These are phyloP conservation scores for Apoderus coryli DNA, from an alignment of 2,888 invertebrate species.

Conservation along the genomic window DNA sequence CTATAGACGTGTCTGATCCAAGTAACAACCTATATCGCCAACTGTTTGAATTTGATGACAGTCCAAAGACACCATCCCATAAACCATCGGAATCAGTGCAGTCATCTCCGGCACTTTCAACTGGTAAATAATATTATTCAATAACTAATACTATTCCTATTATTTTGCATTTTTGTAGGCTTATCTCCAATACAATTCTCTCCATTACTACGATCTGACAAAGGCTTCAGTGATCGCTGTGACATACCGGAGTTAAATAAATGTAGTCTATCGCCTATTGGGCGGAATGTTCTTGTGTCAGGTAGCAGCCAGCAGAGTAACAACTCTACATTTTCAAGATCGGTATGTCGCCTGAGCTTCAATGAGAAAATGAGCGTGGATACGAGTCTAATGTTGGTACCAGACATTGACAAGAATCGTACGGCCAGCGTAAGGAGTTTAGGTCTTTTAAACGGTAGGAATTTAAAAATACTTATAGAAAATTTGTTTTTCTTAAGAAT, in stretches of 20 bases:
- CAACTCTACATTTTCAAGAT: constrained; percentile 35
- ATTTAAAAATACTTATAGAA: no score
- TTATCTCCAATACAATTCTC: constrained; percentile 24
- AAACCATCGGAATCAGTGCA: constrained; percentile 14
- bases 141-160: no score
- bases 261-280: constrained; percentile 25
- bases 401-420: constrained; percentile 35
- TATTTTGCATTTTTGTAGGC: constrained; percentile 11
- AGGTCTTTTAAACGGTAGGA: no score
- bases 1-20: no score
- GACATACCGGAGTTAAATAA: constrained; percentile 20
- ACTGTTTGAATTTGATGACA: constrained; percentile 26
- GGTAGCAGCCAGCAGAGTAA: no score
- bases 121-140: no score
- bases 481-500: no score
- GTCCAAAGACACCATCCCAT: constrained; percentile 7
- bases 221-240: constrained; percentile 12
- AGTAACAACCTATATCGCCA: constrained; percentile 25
- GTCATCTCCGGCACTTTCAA: constrained; percentile 23
- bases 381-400: constrained; percentile 20
- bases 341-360: constrained; percentile 34
- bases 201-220: constrained; percentile 18
- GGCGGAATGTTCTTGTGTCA: no score
- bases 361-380: constrained; percentile 21
- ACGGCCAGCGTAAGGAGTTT: no score